Conservation (phyloP, 2,888 invertebrate species). For the Clostera curtula region DNA sequence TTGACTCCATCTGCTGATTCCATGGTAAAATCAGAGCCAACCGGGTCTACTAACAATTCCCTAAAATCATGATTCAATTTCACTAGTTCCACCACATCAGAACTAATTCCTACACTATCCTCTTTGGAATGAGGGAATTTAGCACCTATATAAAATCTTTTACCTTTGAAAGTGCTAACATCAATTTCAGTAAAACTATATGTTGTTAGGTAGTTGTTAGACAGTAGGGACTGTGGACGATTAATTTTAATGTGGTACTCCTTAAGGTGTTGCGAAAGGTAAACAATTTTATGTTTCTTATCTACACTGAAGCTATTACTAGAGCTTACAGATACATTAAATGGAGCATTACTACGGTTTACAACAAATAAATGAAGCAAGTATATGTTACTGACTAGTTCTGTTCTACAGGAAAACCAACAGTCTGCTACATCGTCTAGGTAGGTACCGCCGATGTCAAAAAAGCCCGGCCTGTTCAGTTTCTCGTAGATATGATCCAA, state of each 20-base stretch:
- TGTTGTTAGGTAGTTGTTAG: constrained; percentile 34
- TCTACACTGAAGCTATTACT: constrained; percentile 34
- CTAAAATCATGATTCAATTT: constrained; percentile 44
- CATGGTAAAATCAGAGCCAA: constrained; percentile 54
- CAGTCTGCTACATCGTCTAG: constrained; percentile 44
- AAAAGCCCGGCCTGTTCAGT: constrained; percentile 47
- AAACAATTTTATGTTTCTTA: constrained; percentile 35
- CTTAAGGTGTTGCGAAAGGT: constrained; percentile 31
- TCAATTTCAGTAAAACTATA: constrained; percentile 48
- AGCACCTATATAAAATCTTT: constrained; percentile 42
- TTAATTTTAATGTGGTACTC: constrained; percentile 31
- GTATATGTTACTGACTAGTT: constrained; percentile 39
- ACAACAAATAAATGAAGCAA: constrained; percentile 53
- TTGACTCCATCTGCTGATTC: constrained; percentile 52
- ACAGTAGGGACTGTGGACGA: constrained; percentile 20
- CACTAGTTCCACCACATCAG: constrained; percentile 28
- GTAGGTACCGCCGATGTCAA: constrained; percentile 59
- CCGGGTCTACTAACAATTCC: constrained; percentile 43
- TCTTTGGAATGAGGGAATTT: constrained; percentile 25
- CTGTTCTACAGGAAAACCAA: constrained; percentile 51
- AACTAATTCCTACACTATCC: constrained; percentile 18
- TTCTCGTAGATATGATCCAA: constrained; percentile 49
- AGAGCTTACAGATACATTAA: constrained; percentile 36
- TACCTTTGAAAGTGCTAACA: constrained; percentile 43
- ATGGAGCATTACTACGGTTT: constrained; percentile 36